phyloP scores from a whole-genome alignment of 1,140 invertebrate genomes.

The Coboldia fuscipes region DNA sequence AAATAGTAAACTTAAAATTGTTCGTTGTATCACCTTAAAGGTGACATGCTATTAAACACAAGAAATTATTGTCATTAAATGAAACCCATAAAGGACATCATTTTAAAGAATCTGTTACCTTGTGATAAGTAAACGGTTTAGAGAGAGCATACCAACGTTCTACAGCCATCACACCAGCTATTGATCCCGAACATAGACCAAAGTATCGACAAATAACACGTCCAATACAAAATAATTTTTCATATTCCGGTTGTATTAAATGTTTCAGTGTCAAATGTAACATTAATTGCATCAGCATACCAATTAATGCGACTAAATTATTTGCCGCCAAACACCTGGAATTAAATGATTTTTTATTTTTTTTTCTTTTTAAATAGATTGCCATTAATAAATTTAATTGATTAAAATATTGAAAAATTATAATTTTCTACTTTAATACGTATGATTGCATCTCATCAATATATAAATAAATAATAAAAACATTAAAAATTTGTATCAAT shows the following conservation, averaged over 20 bases:
- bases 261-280: slow-evolving; percentile 20
- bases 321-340: slow-evolving; percentile 45
- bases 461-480: no score
- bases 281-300: slow-evolving; percentile 32
- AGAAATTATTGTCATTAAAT: neutral
- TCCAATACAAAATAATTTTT: slow-evolving; percentile 35
- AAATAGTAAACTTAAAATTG: slow-evolving; percentile 44
- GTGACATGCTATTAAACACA: slow-evolving; percentile 43
- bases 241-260: slow-evolving; percentile 12
- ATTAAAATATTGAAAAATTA: no score
- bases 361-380: no score
- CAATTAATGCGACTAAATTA: slow-evolving; percentile 52
- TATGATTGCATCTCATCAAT: no score
- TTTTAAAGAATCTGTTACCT: slow-evolving; percentile 39
- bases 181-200: slow-evolving; percentile 65
- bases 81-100: neutral
- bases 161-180: slow-evolving; percentile 67
- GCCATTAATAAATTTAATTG: no score
- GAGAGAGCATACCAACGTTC: slow-evolving; percentile 70
- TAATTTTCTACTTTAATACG: no score
- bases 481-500: no score
- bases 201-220: slow-evolving; percentile 57
- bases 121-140: slow-evolving; percentile 70
- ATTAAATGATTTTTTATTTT: no score
- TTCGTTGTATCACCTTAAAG: slow-evolving; percentile 46